phyloP scores from a whole-genome alignment of 1,140 invertebrate species.

The Drosophila serrata region DNA sequence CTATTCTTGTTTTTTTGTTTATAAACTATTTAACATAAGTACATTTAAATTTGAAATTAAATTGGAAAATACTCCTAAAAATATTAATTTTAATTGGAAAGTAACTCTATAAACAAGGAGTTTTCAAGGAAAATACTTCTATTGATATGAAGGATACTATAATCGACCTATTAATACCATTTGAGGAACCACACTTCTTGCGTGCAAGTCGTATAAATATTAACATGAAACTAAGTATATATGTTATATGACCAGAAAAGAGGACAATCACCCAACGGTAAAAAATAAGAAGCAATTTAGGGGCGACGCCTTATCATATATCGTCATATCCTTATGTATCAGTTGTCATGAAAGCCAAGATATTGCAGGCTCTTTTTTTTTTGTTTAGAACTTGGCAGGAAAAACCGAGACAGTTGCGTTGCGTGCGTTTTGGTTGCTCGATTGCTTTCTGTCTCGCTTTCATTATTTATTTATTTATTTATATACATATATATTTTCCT shows the following conservation, averaged over 20 bases:
- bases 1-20: too few relatives aligned
- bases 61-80: background rate
- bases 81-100: background rate
- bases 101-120: too few relatives aligned
- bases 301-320: constrained; percentile 19
- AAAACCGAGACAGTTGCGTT: constrained; percentile 25
- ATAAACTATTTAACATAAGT: too few relatives aligned
- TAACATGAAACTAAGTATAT: constrained; percentile 7
- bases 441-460: background rate
- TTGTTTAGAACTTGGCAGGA: constrained; percentile 35
- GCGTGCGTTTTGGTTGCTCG: constrained; percentile 3
- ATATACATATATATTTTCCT: background rate
- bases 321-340: constrained; percentile 20
- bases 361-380: constrained; percentile 7
- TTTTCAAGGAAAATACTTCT: too few relatives aligned
- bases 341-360: constrained; percentile 17
- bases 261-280: constrained; percentile 8
- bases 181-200: background rate
- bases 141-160: background rate
- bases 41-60: too few relatives aligned
- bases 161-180: background rate
- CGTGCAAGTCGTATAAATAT: constrained; percentile 10
- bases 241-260: background rate
- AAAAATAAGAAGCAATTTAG: constrained; percentile 11
- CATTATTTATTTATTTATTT: constrained; percentile 21